Conservation (phyloP, 2,797 vertebrate species). For the Crax fasciolata region DNA sequence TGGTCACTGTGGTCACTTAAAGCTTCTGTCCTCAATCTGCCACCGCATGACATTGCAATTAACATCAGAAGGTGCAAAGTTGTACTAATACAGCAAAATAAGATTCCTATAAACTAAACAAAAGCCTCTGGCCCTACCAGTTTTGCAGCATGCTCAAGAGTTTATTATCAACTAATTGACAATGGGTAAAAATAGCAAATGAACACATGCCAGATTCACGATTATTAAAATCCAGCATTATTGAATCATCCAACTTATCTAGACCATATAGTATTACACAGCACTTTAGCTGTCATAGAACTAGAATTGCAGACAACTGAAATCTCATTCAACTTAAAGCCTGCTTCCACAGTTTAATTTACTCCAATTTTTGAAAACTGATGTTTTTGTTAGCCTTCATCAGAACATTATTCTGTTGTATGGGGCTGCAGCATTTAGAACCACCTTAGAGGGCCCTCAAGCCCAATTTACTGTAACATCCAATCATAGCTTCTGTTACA, state of each 20-base stretch:
- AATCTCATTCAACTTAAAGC: neutral
- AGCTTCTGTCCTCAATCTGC: neutral
- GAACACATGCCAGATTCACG: neutral
- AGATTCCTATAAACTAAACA: neutral
- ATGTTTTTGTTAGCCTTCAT: neutral
- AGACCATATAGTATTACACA: neutral
- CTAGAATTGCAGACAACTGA: neutral
- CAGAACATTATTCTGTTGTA: neutral
- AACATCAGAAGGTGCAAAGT: neutral
- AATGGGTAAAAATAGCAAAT: neutral
- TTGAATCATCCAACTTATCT: neutral
- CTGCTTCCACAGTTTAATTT: neutral
- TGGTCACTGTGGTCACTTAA: neutral
- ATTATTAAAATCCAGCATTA: neutral
- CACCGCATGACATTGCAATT: neutral
- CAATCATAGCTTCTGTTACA: neutral
- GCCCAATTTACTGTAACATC: neutral
- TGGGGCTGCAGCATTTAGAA: neutral
- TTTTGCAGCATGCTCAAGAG: neutral
- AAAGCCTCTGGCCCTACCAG: accelerated
- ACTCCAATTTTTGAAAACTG: neutral
- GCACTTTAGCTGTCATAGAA: neutral
- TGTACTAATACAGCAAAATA: neutral
- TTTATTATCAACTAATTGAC: neutral
- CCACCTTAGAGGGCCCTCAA: neutral